Evolutionary conservation across 2,888 invertebrate genomes (phyloP).

Genomic region (Drosophila sordidula): DNA sequence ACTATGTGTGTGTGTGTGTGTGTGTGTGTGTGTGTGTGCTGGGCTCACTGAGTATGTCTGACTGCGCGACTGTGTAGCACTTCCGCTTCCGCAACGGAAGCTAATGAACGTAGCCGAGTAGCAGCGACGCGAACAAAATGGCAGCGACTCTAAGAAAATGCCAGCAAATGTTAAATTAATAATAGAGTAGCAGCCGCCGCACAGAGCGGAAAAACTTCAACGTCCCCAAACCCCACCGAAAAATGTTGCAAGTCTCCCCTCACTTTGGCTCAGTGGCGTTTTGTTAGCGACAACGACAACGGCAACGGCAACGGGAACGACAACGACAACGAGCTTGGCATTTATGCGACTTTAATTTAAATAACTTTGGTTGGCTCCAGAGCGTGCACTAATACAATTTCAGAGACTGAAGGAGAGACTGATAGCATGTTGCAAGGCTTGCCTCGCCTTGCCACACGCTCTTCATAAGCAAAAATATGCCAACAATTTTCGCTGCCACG

Average conservation of each 20-base stretch:
- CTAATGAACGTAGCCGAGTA: slow-evolving; percentile 67
- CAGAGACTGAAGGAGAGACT: slow-evolving; percentile 19
- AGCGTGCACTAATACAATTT: slow-evolving; percentile 62
- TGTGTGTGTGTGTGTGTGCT: too few species aligned
- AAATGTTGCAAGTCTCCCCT: slow-evolving; percentile 27
- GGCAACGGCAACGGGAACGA: slow-evolving; percentile 16
- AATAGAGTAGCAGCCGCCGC: slow-evolving; percentile 54
- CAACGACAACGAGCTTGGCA: slow-evolving; percentile 33
- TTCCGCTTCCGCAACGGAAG: slow-evolving; percentile 78
- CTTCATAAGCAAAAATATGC: slow-evolving; percentile 56
- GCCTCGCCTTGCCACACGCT: slow-evolving; percentile 23
- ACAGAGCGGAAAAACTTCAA: slow-evolving; percentile 56
- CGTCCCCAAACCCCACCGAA: slow-evolving; percentile 11
- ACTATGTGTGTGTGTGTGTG: slow-evolving; percentile 23
- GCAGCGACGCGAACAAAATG: slow-evolving; percentile 53
- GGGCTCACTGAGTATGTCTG: slow-evolving; percentile 71
- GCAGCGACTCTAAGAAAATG: slow-evolving; percentile 63
- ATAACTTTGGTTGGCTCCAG: slow-evolving; percentile 62
- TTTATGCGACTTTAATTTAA: slow-evolving; percentile 71
- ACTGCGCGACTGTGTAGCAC: slow-evolving; percentile 78
- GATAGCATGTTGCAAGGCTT: slow-evolving; percentile 46
- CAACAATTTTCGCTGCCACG: slow-evolving; percentile 45
- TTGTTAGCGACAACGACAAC: slow-evolving; percentile 29
- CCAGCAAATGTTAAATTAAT: slow-evolving; percentile 72
- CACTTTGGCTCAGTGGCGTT: not conserved